Percentiles rank a stretch among this genome's conserved stretches.
phyloP scores from a whole-genome alignment of 2,888 invertebrate species.

The Synanthedon andrenaeformis region DNA sequence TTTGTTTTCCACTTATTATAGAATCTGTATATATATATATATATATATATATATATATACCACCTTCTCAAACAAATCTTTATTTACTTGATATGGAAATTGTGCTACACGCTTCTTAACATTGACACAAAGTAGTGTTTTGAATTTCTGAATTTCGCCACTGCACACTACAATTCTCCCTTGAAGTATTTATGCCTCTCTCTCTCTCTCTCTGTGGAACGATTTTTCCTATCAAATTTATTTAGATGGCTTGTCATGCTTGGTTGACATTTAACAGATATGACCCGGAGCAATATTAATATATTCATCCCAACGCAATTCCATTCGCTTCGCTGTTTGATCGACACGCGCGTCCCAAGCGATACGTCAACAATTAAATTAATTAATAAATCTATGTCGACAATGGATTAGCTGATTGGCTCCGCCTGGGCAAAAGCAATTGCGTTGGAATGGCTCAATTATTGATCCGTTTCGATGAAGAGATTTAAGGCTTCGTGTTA shows the following conservation, averaged over 20 bases:
- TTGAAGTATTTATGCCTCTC: too few species aligned
- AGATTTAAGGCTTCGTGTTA: too few species aligned
- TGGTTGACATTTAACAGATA: neutral
- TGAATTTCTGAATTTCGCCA: too few species aligned
- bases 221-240: neutral
- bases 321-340: neutral
- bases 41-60: too few species aligned
- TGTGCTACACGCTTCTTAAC: neutral
- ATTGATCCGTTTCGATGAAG: too few species aligned
- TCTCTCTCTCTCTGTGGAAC: too few species aligned
- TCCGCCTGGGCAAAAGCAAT: neutral
- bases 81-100: neutral
- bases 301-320: neutral
- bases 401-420: neutral
- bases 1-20: too few species aligned
- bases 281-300: neutral
- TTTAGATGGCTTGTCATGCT: neutral
- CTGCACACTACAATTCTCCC: too few species aligned
- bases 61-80: neutral
- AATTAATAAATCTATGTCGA: neutral
- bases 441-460: too few species aligned
- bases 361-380: neutral
- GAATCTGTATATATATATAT: too few species aligned
- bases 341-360: neutral
- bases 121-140: too few species aligned